Evolutionary conservation across 2,113 vertebrate species (phyloP).

Genomic region (Corvus cornix): DNA sequence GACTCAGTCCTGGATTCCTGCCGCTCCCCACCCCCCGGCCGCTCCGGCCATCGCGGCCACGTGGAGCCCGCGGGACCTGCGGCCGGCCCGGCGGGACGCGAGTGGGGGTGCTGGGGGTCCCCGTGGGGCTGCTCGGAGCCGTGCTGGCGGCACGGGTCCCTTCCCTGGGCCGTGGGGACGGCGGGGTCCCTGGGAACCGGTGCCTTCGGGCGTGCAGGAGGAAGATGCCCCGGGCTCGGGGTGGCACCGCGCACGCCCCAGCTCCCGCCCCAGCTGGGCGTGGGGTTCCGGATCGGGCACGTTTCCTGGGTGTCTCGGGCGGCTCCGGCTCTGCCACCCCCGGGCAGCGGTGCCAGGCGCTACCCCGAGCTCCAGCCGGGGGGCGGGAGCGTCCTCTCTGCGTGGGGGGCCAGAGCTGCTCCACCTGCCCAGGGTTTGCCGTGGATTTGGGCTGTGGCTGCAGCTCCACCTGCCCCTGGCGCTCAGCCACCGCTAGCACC

Average conservation of each 20-base stretch:
- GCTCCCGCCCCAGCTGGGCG: neutral
- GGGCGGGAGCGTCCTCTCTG: neutral
- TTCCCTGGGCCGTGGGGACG: accelerated
- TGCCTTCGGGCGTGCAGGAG: accelerated
- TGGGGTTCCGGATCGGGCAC: neutral
- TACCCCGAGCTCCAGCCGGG: neutral
- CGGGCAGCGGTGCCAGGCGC: neutral
- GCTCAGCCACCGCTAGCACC: neutral
- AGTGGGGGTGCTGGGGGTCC: neutral
- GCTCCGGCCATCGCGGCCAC: neutral
- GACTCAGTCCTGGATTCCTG: constrained; percentile 58
- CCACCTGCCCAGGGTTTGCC: neutral
- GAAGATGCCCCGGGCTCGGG: neutral
- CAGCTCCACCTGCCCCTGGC: neutral
- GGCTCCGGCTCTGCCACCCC: neutral
- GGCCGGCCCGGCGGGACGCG: neutral
- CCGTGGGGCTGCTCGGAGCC: accelerated
- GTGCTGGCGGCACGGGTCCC: neutral
- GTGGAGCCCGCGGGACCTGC: neutral
- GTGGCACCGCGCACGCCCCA: neutral
- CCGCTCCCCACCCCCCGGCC: neutral
- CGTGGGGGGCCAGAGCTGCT: neutral
- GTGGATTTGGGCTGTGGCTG: neutral
- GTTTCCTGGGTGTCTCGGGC: neutral
- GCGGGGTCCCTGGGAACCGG: neutral